Percentiles rank a stretch among this genome's conserved stretches.
Evolutionary conservation across 2,113 vertebrate species (phyloP).

Genomic region (Sapajus apella): DNA sequence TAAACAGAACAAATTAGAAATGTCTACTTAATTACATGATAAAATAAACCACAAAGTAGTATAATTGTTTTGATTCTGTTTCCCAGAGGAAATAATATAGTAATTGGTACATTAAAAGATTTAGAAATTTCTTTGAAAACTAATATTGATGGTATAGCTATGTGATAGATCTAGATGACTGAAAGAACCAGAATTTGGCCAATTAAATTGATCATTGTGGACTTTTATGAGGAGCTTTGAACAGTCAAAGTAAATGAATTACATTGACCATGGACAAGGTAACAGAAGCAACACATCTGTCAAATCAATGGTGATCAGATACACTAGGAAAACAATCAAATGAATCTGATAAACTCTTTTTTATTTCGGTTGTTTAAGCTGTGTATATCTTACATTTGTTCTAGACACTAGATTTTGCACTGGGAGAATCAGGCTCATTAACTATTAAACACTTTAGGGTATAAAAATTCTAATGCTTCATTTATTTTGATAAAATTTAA

Average conservation of each 20-base stretch:
- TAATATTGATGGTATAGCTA: background rate
- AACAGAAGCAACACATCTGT: background rate
- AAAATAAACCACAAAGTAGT: background rate
- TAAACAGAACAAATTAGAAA: background rate
- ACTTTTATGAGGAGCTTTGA: background rate
- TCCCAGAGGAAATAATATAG: background rate
- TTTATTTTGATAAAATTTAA: slow-evolving; percentile 74
- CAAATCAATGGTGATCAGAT: background rate
- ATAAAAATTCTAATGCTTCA: slow-evolving; percentile 61
- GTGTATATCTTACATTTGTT: background rate
- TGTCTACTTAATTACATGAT: background rate
- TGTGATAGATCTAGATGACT: background rate
- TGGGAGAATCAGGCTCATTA: slow-evolving; percentile 1
- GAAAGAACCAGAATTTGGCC: background rate
- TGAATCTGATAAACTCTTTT: background rate
- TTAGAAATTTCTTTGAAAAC: background rate
- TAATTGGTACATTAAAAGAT: background rate
- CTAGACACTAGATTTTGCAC: background rate
- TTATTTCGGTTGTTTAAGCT: background rate
- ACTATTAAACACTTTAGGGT: slow-evolving; percentile 48
- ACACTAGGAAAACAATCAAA: background rate
- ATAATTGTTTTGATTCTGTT: background rate
- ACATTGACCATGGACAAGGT: background rate
- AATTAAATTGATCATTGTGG: background rate
- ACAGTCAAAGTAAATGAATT: background rate